phyloP scores from a whole-genome alignment of 2,797 vertebrate genomes.

The Falco concolor region DNA sequence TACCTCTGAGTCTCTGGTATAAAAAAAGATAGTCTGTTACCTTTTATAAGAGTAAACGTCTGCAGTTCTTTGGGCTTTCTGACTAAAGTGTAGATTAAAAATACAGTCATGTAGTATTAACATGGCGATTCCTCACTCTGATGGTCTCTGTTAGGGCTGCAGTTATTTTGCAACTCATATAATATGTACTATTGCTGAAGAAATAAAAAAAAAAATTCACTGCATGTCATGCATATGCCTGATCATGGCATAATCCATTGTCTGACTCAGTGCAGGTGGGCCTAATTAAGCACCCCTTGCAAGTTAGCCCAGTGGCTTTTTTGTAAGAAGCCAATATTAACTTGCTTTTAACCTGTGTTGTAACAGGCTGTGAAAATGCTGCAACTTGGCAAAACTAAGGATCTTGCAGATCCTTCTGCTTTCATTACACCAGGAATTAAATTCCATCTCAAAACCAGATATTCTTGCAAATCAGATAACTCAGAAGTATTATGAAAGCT shows the following conservation, averaged over 20 bases:
- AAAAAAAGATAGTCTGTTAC: background rate
- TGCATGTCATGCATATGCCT: background rate
- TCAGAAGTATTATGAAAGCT: background rate
- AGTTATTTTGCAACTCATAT: background rate
- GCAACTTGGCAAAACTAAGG: background rate
- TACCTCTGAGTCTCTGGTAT: background rate
- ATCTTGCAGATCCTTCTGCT: background rate
- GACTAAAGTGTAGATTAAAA: background rate
- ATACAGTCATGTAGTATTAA: background rate
- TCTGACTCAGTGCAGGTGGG: background rate
- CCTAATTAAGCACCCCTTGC: background rate
- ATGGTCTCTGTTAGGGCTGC: background rate
- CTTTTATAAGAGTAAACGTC: background rate
- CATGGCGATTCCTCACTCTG: background rate
- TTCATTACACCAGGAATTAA: conserved; percentile 15
- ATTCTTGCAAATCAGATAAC: conserved; percentile 45
- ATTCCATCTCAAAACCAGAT: conserved; percentile 9
- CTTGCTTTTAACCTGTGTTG: background rate
- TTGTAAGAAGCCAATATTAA: background rate
- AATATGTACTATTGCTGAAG: background rate
- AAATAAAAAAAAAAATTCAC: background rate
- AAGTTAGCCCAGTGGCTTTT: background rate
- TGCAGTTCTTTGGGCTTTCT: background rate
- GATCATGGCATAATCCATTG: background rate
- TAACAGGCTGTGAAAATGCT: background rate